Percentiles rank a stretch among this genome's conserved stretches.
Conservation (phyloP, 2,797 vertebrate species). For the Aulostomus chinensis region DNA sequence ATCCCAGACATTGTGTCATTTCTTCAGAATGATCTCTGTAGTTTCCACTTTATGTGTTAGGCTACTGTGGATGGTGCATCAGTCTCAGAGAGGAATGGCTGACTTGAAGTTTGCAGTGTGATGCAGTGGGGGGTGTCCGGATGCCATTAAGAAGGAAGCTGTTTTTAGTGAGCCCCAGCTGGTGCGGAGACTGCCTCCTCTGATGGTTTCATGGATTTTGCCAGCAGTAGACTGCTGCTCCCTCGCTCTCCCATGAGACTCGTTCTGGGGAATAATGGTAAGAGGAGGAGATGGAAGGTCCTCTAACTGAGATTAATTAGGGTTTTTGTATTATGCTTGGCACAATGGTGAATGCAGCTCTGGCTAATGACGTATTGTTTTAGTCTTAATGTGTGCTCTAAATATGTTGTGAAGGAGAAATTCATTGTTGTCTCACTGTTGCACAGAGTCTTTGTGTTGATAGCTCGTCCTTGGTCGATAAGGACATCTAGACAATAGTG, state of each 20-base stretch:
- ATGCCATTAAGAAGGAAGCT: conserved; percentile 48
- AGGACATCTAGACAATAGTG: conserved; percentile 50
- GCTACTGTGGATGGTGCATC: background rate
- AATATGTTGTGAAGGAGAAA: conserved; percentile 32
- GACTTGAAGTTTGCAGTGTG: conserved; percentile 18
- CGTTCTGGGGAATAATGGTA: conserved; percentile 67
- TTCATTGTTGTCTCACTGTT: conserved; percentile 41
- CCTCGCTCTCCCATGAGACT: conserved; percentile 62
- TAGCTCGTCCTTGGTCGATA: conserved; percentile 43
- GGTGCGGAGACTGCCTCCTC: conserved; percentile 52
- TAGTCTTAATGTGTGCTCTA: background rate
- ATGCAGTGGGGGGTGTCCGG: conserved; percentile 41
- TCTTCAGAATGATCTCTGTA: too few species aligned
- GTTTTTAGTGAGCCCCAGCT: conserved; percentile 63
- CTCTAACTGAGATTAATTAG: conserved; percentile 79
- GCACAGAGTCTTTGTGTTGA: conserved; percentile 54
- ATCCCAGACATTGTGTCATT: too few species aligned
- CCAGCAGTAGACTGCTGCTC: conserved; percentile 65
- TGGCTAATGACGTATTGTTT: conserved; percentile 4
- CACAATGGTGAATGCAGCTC: conserved; percentile 63
- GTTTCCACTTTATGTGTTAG: too few species aligned
- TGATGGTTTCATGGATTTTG: conserved; percentile 60
- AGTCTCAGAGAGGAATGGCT: conserved; percentile 12
- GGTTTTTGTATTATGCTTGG: conserved; percentile 69
- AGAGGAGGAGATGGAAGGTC: conserved; percentile 60